Conservation (phyloP, 1,140 invertebrate genomes). For the Olivierus martensii region DNA sequence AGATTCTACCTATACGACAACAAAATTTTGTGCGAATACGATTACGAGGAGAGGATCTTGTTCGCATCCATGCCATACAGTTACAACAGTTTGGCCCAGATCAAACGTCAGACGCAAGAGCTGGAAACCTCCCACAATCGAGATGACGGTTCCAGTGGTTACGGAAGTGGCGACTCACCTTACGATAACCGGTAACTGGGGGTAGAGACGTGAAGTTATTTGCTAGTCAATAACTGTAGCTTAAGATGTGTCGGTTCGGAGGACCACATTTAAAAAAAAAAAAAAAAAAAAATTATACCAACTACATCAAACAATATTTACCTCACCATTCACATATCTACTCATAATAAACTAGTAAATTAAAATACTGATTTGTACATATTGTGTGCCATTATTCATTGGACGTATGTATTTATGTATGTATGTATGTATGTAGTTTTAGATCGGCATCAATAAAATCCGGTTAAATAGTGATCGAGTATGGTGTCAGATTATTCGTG, state of each 20-base stretch:
- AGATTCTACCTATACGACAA: conserved; percentile 84
- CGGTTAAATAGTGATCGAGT: too few species aligned
- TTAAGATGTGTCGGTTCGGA: background rate
- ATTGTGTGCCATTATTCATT: too few species aligned
- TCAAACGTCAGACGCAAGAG: conserved; percentile 14
- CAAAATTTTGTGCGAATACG: conserved; percentile 85
- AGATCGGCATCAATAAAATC: too few species aligned
- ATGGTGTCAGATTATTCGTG: too few species aligned
- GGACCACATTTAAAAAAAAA: background rate
- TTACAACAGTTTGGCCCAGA: conserved; percentile 45
- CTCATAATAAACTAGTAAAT: too few species aligned
- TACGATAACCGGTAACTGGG: conserved; percentile 17
- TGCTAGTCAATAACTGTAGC: background rate
- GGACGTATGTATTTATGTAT: too few species aligned
- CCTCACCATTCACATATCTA: too few species aligned
- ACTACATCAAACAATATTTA: too few species aligned
- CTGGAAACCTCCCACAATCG: conserved; percentile 1
- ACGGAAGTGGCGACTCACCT: conserved; percentile 20
- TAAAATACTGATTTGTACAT: too few species aligned
- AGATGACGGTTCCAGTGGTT: conserved; percentile 21
- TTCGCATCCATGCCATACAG: conserved; percentile 74
- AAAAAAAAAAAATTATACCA: background rate
- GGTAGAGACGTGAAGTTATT: too few species aligned
- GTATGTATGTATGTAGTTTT: too few species aligned
- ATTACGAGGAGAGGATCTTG: conserved; percentile 78